A percentile compares a stretch with the other conserved stretches of the same genome.
Conservation (phyloP, 2,113 vertebrate genomes). For the Oreotrochilus melanogaster region DNA sequence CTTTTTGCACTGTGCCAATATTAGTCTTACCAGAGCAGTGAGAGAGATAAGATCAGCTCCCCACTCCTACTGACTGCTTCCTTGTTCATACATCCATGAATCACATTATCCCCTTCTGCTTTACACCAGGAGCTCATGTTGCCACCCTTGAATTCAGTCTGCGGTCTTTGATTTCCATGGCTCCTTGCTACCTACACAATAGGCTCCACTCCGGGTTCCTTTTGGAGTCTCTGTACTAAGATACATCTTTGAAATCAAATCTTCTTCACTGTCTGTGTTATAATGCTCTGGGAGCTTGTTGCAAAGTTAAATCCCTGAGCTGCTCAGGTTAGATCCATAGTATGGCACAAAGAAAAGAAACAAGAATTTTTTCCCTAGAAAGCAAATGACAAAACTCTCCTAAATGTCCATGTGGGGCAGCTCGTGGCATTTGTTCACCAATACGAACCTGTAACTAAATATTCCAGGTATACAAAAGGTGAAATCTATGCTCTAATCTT, state of each 20-base stretch:
- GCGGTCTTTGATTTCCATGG: not conserved
- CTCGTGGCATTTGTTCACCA: not conserved
- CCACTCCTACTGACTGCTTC: slow-evolving; percentile 37
- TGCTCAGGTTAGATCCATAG: not conserved
- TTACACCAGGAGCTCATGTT: not conserved
- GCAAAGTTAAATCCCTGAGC: not conserved
- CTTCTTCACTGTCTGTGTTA: not conserved
- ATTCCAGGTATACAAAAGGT: not conserved
- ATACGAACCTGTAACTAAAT: not conserved
- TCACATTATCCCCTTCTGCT: slow-evolving; percentile 16
- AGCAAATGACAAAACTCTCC: not conserved
- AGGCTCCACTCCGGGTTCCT: not conserved
- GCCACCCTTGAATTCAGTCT: not conserved
- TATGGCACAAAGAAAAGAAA: not conserved
- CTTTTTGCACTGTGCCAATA: not conserved
- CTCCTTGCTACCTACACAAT: not conserved
- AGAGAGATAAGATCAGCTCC: slow-evolving; percentile 50
- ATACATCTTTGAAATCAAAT: not conserved
- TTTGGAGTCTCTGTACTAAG: not conserved
- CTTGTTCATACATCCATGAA: slow-evolving; percentile 26
- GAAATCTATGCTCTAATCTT: not conserved
- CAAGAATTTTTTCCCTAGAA: not conserved
- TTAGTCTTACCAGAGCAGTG: not conserved
- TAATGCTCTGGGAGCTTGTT: accelerated
- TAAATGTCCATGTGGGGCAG: not conserved